Base-by-base conservation (phyloP, 2,888 invertebrate species). In the Spatulosminthurus flaviceps region DNA sequence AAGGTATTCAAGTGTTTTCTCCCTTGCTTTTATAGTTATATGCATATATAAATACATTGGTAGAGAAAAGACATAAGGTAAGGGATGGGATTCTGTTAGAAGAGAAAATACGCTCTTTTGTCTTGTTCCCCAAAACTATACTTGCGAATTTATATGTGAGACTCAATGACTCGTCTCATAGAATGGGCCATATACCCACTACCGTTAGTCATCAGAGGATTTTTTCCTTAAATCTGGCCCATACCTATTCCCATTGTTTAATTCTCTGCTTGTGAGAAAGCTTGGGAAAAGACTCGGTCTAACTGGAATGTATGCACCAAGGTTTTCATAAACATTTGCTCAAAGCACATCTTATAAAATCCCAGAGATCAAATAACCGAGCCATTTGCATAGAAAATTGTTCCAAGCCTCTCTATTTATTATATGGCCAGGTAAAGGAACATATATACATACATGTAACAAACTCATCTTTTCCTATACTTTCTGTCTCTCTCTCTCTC, bases 321-420 rank as follows among this genome's bases (percentile, higher is more conserved):
- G 5, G n/a, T 51, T 51, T 51, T 51, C n/a, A 5, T 51, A 51
- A 51, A 42, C 66, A 69, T 69, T 69, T 69, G 43, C 76, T 69
- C 76, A 42, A 43, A 76, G 76, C 51, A n/a, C 76, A 76, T 69
- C 69, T 67, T 69, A 67, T 24, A 76, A 76, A 76, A 76, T 76
- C 76, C 76, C 67, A 26, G 76, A 67, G 76, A 69, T 76, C 67
- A 76, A 76, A 76, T 69, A 76, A 76, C 67, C 1, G 28, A 69
- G 76, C 43, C 76, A 76, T 76, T 76, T 76, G 76, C 76, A 76
- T 76, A 51, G 26, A 69, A 67, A 76, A 76, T 67, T 66, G n/a
- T 16, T 21, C 16, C 76, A 43, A 66, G 41, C 34, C 41, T 76
- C n/a, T n/a, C 76, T 67, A 76, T 76, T 76, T 67, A 76, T 67